Evolutionary conservation across 2,113 vertebrate genomes (phyloP).

Genomic region (Petaurus breviceps): DNA sequence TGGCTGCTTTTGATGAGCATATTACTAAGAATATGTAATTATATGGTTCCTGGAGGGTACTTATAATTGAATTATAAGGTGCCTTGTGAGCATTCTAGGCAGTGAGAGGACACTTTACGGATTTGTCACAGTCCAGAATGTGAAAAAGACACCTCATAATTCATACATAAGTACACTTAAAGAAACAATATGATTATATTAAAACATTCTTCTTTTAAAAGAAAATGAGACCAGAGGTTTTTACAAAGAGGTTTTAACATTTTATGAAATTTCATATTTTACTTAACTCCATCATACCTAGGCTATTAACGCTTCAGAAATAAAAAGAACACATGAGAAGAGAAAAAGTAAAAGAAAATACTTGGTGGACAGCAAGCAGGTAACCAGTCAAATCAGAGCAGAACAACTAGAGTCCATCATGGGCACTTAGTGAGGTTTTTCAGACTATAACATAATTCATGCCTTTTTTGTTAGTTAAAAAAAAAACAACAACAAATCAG

Average conservation of each 20-base stretch:
- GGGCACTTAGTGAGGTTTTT: too few relatives aligned
- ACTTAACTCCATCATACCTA: not conserved
- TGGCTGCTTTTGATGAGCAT: slow-evolving; percentile 11
- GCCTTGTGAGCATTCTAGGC: not conserved
- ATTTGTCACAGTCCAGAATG: not conserved
- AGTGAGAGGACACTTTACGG: not conserved
- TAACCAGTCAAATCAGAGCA: not conserved
- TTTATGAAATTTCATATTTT: not conserved
- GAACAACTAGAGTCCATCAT: not conserved
- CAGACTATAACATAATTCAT: too few relatives aligned
- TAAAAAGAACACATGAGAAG: not conserved
- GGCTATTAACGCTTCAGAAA: not conserved
- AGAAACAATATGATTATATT: not conserved
- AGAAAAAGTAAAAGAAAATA: not conserved
- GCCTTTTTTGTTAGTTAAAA: not conserved
- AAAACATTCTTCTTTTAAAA: not conserved
- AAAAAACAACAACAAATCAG: not conserved
- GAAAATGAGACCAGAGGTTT: not conserved
- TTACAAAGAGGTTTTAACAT: not conserved
- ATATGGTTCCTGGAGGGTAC: not conserved
- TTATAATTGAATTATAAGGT: not conserved
- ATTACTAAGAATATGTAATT: slow-evolving; percentile 1
- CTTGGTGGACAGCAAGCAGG: not conserved
- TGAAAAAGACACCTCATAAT: not conserved
- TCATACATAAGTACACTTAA: not conserved